Base-by-base conservation (phyloP, 2,888 invertebrate genomes). In the Drosophila longiperda region DNA sequence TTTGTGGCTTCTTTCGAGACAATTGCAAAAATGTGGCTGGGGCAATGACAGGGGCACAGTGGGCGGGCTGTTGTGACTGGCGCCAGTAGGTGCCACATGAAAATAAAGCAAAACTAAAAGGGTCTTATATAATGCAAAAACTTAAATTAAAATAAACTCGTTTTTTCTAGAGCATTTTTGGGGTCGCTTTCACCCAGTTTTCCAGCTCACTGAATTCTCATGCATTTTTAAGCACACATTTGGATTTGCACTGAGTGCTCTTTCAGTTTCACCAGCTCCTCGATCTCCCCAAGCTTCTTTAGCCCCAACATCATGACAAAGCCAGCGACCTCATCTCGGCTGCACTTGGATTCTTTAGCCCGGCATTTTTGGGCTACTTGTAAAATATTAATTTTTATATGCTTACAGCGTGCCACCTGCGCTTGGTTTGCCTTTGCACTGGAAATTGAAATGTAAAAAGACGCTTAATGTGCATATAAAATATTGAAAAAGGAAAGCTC, bases 401-500 rank as follows among this genome's bases (percentile, higher is more conserved):
- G 82, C 80, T 87, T 80, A 75, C 72, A 54, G 69, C 58, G 71
- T 65, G 29, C 29, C 29, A 29, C 29, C 29, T 29, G 29, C 29
- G 29, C 29, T 29, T 32, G 57, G 48, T 42, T 57, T 54, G 72
- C 73, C 9, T 48, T 63, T 55, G 58, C 50, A 9, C 62, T 57
- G 74, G 64, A 87, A 86, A 86, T 86, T 86, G 85, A 86, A 89
- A 86, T 89, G 89, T 82, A 78, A 86, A 89, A 87, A 78, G 78
- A 71, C 85, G 87, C 78, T 89, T 89, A 86, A 89, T 84, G 87
- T 80, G 85, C 85, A 87, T 73, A 89, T 89, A 82, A 89, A 86
- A 86, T 76, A 86, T 87, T 82, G 85, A 87, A 67, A 77, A 78
- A 74, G 75, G 80, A 86, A 86, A 82, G 78, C 65, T 66, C 50